phyloP scores from a whole-genome alignment of 2,888 invertebrate genomes.

The Scaptomyza cyrtandrae region DNA sequence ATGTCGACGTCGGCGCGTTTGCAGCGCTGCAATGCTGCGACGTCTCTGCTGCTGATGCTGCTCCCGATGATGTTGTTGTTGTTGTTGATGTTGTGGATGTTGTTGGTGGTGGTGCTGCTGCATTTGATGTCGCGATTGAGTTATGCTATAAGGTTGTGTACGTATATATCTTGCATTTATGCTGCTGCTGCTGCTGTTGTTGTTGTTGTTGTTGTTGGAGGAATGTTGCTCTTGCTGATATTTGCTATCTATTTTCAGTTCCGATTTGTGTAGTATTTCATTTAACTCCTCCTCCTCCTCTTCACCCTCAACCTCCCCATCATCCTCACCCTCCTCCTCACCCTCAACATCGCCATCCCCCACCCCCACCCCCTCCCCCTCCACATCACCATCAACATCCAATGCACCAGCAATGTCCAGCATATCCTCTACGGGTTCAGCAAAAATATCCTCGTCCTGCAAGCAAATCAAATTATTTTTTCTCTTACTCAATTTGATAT shows the following conservation, averaged over 20 bases:
- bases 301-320: slow-evolving; percentile 6
- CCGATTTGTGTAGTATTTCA: slow-evolving; percentile 7
- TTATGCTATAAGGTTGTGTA: slow-evolving; percentile 29
- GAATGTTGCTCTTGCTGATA: slow-evolving; percentile 18
- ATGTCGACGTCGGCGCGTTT: slow-evolving; percentile 24
- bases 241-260: slow-evolving; percentile 37
- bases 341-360: not conserved
- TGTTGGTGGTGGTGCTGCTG: slow-evolving; percentile 6
- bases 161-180: slow-evolving; percentile 6
- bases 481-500: not conserved
- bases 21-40: slow-evolving; percentile 17
- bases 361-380: not conserved
- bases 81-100: slow-evolving; percentile 1
- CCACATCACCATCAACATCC: slow-evolving; percentile 14
- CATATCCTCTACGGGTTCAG: slow-evolving; percentile 45
- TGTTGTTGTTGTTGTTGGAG: slow-evolving; percentile 1
- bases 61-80: slow-evolving; percentile 3
- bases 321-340: not conserved
- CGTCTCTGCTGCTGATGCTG: slow-evolving; percentile 16
- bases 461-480: slow-evolving; percentile 1
- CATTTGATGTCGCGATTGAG: slow-evolving; percentile 13
- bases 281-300: slow-evolving; percentile 33
- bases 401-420: slow-evolving; percentile 30
- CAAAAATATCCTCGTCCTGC: slow-evolving; percentile 62
- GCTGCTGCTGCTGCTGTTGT: not conserved